A percentile compares a stretch with the other conserved stretches of the same genome.
Conservation (phyloP, 2,888 invertebrate genomes). For the Apodemia mormo region DNA sequence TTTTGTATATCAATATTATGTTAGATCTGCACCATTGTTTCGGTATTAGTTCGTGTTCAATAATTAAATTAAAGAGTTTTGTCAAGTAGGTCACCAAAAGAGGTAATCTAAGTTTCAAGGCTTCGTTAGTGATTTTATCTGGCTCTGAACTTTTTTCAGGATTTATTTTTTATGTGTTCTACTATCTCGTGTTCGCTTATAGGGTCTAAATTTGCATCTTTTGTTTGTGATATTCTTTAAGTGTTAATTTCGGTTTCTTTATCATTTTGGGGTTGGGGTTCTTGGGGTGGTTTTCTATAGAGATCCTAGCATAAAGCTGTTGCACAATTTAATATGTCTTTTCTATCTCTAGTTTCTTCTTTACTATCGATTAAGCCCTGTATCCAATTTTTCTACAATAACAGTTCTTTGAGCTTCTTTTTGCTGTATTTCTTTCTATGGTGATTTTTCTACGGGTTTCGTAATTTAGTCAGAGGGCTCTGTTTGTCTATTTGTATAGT, state of each 20-base stretch:
- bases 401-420: constrained; percentile 9
- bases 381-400: constrained; percentile 21
- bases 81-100: too few relatives aligned
- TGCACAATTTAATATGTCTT: constrained; percentile 17
- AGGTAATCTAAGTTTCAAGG: too few relatives aligned
- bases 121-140: too few relatives aligned
- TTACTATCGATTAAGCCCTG: not conserved
- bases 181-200: not conserved
- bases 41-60: too few relatives aligned
- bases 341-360: not conserved
- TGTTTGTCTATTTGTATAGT: constrained; percentile 19
- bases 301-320: constrained; percentile 17
- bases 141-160: constrained; percentile 38
- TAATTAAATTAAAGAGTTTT: not conserved
- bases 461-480: constrained; percentile 14
- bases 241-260: too few relatives aligned
- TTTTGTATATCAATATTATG: too few relatives aligned
- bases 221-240: too few relatives aligned
- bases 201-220: not conserved
- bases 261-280: not conserved
- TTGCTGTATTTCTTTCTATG: constrained; percentile 16
- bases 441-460: not conserved
- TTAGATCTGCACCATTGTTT: too few relatives aligned
- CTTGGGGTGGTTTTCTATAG: constrained; percentile 7
- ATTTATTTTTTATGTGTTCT: not conserved